These are phyloP conservation scores for Hydrolagus affinis DNA, from an alignment of 2,113 vertebrate genomes.

Conservation along the genomic window DNA sequence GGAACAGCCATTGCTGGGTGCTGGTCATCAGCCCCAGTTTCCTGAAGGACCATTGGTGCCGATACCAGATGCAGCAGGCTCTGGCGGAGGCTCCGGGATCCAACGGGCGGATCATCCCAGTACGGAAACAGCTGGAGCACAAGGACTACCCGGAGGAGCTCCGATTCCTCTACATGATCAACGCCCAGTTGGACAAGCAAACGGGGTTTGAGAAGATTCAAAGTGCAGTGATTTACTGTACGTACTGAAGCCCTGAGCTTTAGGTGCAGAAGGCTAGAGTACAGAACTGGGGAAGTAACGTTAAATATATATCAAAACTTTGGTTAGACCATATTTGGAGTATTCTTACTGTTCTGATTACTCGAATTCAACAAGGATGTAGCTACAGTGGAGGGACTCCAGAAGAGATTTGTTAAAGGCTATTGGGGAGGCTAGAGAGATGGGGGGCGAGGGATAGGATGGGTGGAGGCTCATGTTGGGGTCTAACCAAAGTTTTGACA, in stretches of 20 bases:
- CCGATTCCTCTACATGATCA: conserved; percentile 63
- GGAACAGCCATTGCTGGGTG: conserved; percentile 68
- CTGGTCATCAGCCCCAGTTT: conserved; percentile 71
- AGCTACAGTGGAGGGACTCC: no score
- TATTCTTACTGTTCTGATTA: no score
- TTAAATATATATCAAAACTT: no score
- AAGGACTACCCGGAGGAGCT: conserved; percentile 68
- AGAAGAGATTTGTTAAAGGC: no score
- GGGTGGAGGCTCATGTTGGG: no score
- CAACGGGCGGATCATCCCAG: conserved; percentile 66
- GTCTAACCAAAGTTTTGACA: no score
- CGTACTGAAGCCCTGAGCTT: conserved; percentile 43
- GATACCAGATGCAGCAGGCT: conserved; percentile 77
- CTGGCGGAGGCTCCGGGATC: conserved; percentile 61
- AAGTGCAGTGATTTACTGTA: conserved; percentile 60
- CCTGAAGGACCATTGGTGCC: conserved; percentile 71
- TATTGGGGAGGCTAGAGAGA: no score
- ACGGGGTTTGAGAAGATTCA: conserved; percentile 57
- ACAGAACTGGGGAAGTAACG: no score
- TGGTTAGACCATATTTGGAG: no score
- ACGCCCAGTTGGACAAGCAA: conserved; percentile 46
- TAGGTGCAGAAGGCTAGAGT: no score
- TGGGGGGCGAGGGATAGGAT: no score
- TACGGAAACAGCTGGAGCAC: conserved; percentile 54
- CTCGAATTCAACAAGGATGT: no score